These are phyloP conservation scores for Todus mexicanus DNA, from an alignment of 2,797 vertebrate species.

Conservation along the genomic window DNA sequence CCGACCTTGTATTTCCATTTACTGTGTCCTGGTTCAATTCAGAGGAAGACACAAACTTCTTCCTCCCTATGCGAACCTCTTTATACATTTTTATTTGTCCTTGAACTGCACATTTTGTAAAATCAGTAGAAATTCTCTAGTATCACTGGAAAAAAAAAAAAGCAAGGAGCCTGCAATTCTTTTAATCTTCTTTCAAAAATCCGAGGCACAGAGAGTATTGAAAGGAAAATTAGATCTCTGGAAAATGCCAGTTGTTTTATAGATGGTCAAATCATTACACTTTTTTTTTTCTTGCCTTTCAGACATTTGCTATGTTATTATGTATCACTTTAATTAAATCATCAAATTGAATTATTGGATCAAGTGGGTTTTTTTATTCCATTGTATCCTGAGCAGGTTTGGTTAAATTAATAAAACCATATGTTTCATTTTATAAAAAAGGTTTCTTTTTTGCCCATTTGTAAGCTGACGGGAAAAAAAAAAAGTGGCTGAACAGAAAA, in stretches of 20 bases:
- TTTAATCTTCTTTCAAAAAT: constrained; percentile 24
- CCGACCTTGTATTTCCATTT: background rate
- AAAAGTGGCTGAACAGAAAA: background rate
- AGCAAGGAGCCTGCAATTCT: background rate
- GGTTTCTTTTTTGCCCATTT: constrained; percentile 42
- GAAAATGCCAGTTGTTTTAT: background rate
- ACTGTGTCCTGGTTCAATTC: background rate
- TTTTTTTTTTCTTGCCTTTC: constrained; percentile 32
- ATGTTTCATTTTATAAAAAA: constrained; percentile 65
- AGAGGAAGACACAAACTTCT: background rate
- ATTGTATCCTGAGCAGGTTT: constrained; percentile 67
- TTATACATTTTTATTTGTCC: background rate
- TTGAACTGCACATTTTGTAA: constrained; percentile 22
- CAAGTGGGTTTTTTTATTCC: constrained; percentile 64
- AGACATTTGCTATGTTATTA: constrained; percentile 53
- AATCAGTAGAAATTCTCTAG: constrained; percentile 19
- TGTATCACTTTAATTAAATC: constrained; percentile 72
- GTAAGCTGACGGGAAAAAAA: constrained; percentile 20
- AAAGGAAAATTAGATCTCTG: background rate
- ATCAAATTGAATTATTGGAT: constrained; percentile 70
- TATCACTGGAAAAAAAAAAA: background rate
- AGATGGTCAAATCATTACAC: constrained; percentile 3
- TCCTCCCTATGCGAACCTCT: background rate
- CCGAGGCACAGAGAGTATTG: background rate
- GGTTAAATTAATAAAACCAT: constrained; percentile 75